Base-by-base conservation (phyloP, 2,113 vertebrate genomes). In the Meles meles region DNA sequence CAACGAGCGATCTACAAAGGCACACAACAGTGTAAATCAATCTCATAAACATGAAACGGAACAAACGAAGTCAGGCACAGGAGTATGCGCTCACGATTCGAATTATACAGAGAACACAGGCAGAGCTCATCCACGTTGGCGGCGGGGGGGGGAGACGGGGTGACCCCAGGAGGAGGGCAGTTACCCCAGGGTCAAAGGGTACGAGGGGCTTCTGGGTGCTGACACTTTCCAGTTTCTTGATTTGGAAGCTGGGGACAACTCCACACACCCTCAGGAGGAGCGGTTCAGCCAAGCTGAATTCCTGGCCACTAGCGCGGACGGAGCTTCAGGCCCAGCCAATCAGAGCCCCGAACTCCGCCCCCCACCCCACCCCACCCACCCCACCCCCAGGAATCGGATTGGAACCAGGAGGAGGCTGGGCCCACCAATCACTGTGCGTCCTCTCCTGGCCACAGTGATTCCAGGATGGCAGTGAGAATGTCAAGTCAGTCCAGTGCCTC, bases 21-120 rank as follows among this genome's bases (percentile, higher is more conserved):
- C 49, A 8, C 29, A 29, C 39, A 21, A 15, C 6, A 0, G 5
- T 7, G 17, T 1, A 37, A 55, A n/a, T 1, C 29, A n/a, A 4
- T 44, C 92, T 59, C 37, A 65, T 31, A 59, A 39, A 59, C 34
- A 6, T 5, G 21, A n/a, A 15, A 27, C 65, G 49, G 63, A 80
- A 37, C 2, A 3, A 18, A 65, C 52, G 52, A 47, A 8, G 44
- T 42, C 13, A 44, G 49, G 21, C 17, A 20, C 55, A 65, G 37
- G 76, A 31, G 1, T 5, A 25, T 2, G 57, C 27, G 49, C 59
- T 27, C n/a, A 3, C 3, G 49, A 39, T 63, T 57, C 18, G 49
- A 21, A 23, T 52, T 47, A 10, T 1, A 29, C 1, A 12, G 47
- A 71, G 77, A 71, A n/a, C 77, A 4, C 0, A 5, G 31, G 76